Percentiles rank a stretch among this genome's conserved stretches.
Evolutionary conservation across 2,888 invertebrate genomes (phyloP).

Genomic region (Hyppa rectilinea): DNA sequence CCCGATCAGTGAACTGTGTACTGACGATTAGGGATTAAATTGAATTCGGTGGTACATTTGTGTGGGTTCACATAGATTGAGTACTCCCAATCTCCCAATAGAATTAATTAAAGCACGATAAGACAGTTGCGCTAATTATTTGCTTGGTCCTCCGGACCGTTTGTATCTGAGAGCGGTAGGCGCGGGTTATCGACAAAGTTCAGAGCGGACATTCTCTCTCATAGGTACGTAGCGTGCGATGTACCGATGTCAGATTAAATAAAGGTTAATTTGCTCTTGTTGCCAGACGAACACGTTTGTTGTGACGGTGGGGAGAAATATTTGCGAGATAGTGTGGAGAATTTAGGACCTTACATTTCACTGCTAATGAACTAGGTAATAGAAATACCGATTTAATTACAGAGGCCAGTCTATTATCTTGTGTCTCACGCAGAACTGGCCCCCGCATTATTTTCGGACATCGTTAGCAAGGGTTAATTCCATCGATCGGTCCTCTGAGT

Average conservation of each 20-base stretch:
- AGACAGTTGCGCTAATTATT: constrained; percentile 83
- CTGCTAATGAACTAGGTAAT: constrained; percentile 10
- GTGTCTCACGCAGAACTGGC: no score
- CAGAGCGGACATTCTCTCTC: constrained; percentile 50
- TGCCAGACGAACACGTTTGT: constrained; percentile 53
- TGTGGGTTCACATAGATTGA: constrained; percentile 45
- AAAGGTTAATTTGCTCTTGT: constrained; percentile 75
- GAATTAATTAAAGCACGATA: constrained; percentile 85
- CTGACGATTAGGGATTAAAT: constrained; percentile 39
- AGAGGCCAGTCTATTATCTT: background rate
- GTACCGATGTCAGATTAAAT: constrained; percentile 66
- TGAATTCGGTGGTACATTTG: constrained; percentile 33
- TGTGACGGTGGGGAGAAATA: constrained; percentile 34
- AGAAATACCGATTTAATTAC: constrained; percentile 5
- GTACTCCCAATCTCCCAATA: constrained; percentile 63
- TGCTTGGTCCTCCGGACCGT: constrained; percentile 58
- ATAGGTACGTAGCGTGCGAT: constrained; percentile 32
- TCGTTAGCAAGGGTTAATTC: constrained; percentile 34
- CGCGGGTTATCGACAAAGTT: constrained; percentile 68
- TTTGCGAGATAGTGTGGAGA: constrained; percentile 10
- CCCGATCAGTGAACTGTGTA: constrained; percentile 21
- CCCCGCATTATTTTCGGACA: constrained; percentile 16
- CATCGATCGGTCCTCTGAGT: constrained; percentile 59
- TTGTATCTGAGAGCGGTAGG: constrained; percentile 61
- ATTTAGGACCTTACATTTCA: background rate